Conservation (phyloP, 1,140 invertebrate genomes). For the Drosophila melanogaster region Release_6_plus_ISO1_MT NT_033777.3:7947001-7947500, state of each 20-base stretch:
- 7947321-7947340: constrained; percentile 67
- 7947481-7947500: constrained; percentile 27
- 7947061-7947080: constrained; percentile 42
- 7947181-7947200: constrained; percentile 24
- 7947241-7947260: constrained; percentile 56
- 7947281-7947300: constrained; percentile 53
- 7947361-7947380: constrained; percentile 24
- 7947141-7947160: constrained; percentile 24
- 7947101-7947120: constrained; percentile 56
- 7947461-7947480: constrained; percentile 80
- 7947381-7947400: neutral
- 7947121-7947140: constrained; percentile 22
- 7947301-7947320: constrained; percentile 42
- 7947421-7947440: constrained; percentile 38
- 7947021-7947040: constrained; percentile 65
- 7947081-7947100: constrained; percentile 41
- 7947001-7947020: constrained; percentile 37
- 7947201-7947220: constrained; percentile 30
- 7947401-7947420: constrained; percentile 11
- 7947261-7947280: constrained; percentile 54
- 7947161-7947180: constrained; percentile 27
- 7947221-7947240: neutral
- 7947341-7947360: neutral
- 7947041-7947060: constrained; percentile 47
- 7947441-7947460: constrained; percentile 72